phyloP scores from a whole-genome alignment of 2,888 invertebrate species.

The Noctua janthe region DNA sequence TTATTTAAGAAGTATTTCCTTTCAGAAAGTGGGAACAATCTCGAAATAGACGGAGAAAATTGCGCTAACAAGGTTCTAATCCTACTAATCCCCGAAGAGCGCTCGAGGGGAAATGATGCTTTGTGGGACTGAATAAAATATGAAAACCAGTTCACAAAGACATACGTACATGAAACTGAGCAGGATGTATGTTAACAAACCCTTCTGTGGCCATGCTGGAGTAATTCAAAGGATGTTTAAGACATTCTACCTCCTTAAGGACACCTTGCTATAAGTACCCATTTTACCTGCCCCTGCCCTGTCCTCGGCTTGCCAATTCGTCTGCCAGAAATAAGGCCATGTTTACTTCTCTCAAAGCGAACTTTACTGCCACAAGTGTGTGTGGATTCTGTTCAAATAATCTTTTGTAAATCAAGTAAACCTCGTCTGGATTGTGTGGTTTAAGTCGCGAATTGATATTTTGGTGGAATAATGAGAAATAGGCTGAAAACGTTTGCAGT shows the following conservation, averaged over 20 bases:
- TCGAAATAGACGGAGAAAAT: slow-evolving; percentile 48
- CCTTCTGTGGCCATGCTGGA: not conserved
- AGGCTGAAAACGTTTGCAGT: not conserved
- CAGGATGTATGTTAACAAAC: slow-evolving; percentile 1
- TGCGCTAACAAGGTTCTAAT: slow-evolving; percentile 59
- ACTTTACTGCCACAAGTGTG: slow-evolving; percentile 38
- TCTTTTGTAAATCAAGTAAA: slow-evolving; percentile 54
- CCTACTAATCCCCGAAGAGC: slow-evolving; percentile 50
- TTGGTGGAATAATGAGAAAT: not conserved
- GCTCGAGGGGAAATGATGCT: slow-evolving; percentile 30
- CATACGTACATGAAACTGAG: slow-evolving; percentile 8
- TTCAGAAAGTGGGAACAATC: slow-evolving; percentile 36
- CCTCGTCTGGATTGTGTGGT: slow-evolving; percentile 19
- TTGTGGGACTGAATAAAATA: slow-evolving; percentile 49
- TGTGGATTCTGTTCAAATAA: slow-evolving; percentile 49
- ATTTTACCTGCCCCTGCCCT: slow-evolving; percentile 12
- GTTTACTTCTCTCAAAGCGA: slow-evolving; percentile 48
- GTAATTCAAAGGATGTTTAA: slow-evolving; percentile 8
- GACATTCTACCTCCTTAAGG: not conserved
- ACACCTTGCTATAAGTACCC: slow-evolving; percentile 21
- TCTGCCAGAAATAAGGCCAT: slow-evolving; percentile 38
- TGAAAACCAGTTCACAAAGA: slow-evolving; percentile 48
- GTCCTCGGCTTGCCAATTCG: slow-evolving; percentile 28
- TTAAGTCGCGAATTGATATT: slow-evolving; percentile 20
- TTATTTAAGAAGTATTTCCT: slow-evolving; percentile 50